These are phyloP conservation scores for Druceiella hillmani DNA, from an alignment of 2,888 invertebrate genomes.

Conservation along the genomic window DNA sequence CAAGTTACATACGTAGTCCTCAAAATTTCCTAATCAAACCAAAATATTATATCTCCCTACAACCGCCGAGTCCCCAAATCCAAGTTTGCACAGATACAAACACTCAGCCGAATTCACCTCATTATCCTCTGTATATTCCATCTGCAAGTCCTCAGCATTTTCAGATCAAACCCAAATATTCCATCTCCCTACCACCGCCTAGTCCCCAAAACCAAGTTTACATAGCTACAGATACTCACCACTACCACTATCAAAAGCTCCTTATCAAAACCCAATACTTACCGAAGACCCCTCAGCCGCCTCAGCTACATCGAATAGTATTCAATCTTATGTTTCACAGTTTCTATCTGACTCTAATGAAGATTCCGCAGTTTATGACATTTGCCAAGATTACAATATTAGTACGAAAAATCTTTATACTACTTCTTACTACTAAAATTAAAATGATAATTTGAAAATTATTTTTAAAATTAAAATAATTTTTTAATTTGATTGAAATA, in stretches of 20 bases:
- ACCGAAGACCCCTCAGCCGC: conserved; percentile 3
- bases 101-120: conserved; percentile 5
- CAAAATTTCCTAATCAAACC: conserved; percentile 11
- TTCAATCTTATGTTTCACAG: too few relatives aligned
- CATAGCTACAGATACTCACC: conserved; percentile 9
- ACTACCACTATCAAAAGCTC: conserved; percentile 7
- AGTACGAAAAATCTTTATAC: conserved; percentile 3
- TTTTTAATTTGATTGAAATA: conserved; percentile 5
- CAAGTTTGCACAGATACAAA: conserved; percentile 8
- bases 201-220: conserved; percentile 8
- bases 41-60: conserved; percentile 10
- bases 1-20: conserved; percentile 7
- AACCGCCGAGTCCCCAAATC: conserved; percentile 7
- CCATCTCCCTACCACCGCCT: conserved; percentile 9
- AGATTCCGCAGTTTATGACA: conserved; percentile 10
- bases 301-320: conserved; percentile 6
- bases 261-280: conserved; percentile 7
- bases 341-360: conserved; percentile 8
- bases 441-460: conserved; percentile 4
- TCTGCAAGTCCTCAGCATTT: conserved; percentile 7
- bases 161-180: conserved; percentile 11
- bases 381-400: conserved; percentile 10
- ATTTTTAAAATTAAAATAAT: conserved; percentile 6
- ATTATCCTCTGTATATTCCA: too few relatives aligned
- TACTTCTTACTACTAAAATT: conserved; percentile 5